Base-by-base conservation (phyloP, 2,888 invertebrate species). In the Therioaphis trifolii region DNA sequence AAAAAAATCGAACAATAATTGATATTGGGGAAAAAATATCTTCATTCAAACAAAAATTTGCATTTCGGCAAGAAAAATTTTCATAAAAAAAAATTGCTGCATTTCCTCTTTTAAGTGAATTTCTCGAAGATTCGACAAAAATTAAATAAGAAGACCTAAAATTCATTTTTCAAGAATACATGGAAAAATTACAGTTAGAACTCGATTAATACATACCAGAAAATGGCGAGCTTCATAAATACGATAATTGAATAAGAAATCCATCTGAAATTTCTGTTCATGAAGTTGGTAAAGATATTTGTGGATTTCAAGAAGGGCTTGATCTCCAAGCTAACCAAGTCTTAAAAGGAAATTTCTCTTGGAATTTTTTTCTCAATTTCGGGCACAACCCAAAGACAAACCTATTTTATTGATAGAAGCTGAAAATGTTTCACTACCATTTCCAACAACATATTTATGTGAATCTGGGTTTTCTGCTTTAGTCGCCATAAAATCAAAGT, bases 41-140 rank as follows among this genome's bases (percentile, higher is more conserved):
- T 0, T 49, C 66, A 63, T 78, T 52, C 35, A 78, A 52, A 66
- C 68, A 40, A 40, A 78, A 78, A 18, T 40, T 46, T 14, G 46
- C 63, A 61, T 21, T 77, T 63, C 46, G 77, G 66, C 3, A 24
- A n/a, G 46, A 61, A 63, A 55, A 77, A 27, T 18, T 77, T 63
- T 61, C 0, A 11, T 29, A 61, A 27, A 29, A 24, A 78, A 78
- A 78, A 71, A 49, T 46, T 24, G 15, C n/a, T n/a, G n/a, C n/a
- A n/a, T n/a, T n/a, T n/a, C n/a, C n/a, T n/a, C n/a, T n/a, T n/a
- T n/a, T n/a, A n/a, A n/a, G n/a, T n/a, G n/a, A n/a, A n/a, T n/a
- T n/a, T n/a, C n/a, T n/a, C n/a, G n/a, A n/a, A n/a, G n/a, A n/a
- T n/a, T n/a, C n/a, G n/a, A n/a, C n/a, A n/a, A n/a, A n/a, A n/a